Evolutionary conservation across 2,113 vertebrate genomes (phyloP).

Genomic region (Piliocolobus tephrosceles): DNA sequence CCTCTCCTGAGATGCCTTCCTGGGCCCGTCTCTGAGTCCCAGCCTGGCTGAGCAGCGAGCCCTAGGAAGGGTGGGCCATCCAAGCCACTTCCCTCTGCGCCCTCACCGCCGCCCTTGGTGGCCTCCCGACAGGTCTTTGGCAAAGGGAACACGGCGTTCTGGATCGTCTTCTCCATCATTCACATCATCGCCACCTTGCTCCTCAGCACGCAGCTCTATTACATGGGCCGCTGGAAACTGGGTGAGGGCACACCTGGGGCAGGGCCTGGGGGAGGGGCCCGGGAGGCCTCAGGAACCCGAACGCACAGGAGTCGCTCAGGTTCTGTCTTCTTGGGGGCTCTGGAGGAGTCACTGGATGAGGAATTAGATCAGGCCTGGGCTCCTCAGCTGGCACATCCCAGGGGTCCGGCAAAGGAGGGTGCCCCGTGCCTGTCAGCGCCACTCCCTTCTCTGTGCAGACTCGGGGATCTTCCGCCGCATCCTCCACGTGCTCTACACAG

Average conservation of each 20-base stretch:
- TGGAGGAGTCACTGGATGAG: background rate
- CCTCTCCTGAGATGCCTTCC: background rate
- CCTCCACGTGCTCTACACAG: constrained; percentile 93
- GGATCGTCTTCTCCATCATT: constrained; percentile 96
- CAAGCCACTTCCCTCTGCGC: accelerated
- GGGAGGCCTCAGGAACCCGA: background rate
- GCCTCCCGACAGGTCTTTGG: constrained; percentile 91
- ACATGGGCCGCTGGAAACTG: constrained; percentile 98
- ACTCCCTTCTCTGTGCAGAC: constrained; percentile 82
- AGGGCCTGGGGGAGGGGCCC: background rate
- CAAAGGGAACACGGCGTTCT: constrained; percentile 93
- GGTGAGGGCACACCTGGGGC: constrained; percentile 76
- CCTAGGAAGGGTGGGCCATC: background rate
- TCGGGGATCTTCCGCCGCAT: constrained; percentile 91
- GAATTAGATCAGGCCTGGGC: background rate
- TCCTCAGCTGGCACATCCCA: accelerated
- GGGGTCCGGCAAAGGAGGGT: accelerated
- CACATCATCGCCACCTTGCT: constrained; percentile 95
- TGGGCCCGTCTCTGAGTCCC: background rate
- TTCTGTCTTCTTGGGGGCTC: background rate
- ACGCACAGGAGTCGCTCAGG: background rate
- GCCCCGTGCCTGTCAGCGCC: background rate
- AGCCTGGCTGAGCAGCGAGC: background rate
- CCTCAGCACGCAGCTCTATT: constrained; percentile 98
- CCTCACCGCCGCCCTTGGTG: background rate